Evolutionary conservation across 2,888 invertebrate genomes (phyloP), one percentile per base, ranked within the genome.

Genomic region (Diadegma fenestrale): DNA sequence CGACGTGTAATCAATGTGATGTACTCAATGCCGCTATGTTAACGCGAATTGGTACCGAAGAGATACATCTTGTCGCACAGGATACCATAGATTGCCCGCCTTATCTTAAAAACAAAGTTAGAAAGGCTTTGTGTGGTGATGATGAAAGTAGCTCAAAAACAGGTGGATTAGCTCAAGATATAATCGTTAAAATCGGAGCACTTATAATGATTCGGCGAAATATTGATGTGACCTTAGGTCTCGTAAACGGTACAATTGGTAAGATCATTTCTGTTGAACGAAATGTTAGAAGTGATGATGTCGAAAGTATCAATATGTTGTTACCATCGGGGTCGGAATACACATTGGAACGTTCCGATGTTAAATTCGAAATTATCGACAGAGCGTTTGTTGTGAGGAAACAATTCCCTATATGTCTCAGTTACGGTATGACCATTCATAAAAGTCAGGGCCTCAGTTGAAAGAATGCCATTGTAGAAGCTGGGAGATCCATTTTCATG

Each of bases 371-470:
- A 43, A 51, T 71, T 48, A 71, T 71, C 51, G 69, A 51, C n/a
- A 30, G 69, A 48, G 88, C 69, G 1, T 89, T 82, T 45, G 84
- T 88, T 45, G 68, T 80, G 12, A 41, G 88, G 64, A 87, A 88
- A 66, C 89, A 89, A 80, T 91, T 90, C 80, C 88, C 88, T 54
- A 45, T 89, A n/a, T 88, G 78, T 78, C 17, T 90, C 7, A 88
- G 89, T 66, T 90, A 90, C 69, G 89, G 86, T 7, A 88, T 89
- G 4, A 90, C 89, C 10, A 89, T 90, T 43, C 89, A 90, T 69
- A 90, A 88, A 80, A 87, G 86, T 77, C 89, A 89, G 81, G 89
- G 88, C 1, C 63, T 89, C 10, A 89, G 89, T 83, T 76, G 90
- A 30, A 80, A 87, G 58, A 84, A 81, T 78, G 87, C 84, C 68